Evolutionary conservation across 2,888 invertebrate species (phyloP), one percentile per base, ranked within the genome.

Genomic region (Cryptocephalus primarius): DNA sequence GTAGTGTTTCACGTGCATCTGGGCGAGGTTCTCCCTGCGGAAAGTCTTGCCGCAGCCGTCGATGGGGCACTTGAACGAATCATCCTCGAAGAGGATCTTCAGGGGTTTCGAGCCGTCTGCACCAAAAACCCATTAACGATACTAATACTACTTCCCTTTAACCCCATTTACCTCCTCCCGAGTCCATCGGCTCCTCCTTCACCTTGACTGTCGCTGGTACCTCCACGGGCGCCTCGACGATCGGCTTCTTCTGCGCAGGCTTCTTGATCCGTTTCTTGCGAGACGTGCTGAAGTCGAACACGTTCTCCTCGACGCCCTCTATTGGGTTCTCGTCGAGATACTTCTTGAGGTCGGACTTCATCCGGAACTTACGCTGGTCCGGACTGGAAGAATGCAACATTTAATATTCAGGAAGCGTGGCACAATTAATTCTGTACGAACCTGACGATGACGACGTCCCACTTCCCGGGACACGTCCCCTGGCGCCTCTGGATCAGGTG

Each of bases 1-100:
- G 68, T 94, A 94, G 67, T 95, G 93, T 62, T 94, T 94, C 39
- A 94, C 85, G 65, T 95, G 95, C 81, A 92, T 93, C 71, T 88
- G 85, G 8, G 95, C 72, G 43, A 94, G 77, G 52, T 87, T 90
- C 63, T 92, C 90, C 64, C 92, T 92, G 6, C 95, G 78, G 65
- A 93, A 95, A 57, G 83, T 86, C 69, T 95, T 95, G 43, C 77
- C 80, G 64, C 95, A 95, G 1, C 83, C 84, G 50, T 85, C 83
- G 42, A 86, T 83, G 0, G 89, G 89, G 63, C 90, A 91, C 33
- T 75, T 75, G 55, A 72, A 79, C 10, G 72, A 73, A 51, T 74
- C 85, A 44, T 86, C 82, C 42, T 85, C 78, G 53, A 85, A 76
- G 1, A 65, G 56, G 13, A 71, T 70, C 57, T 71, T 70, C 41